phyloP scores from a whole-genome alignment of 1,140 invertebrate genomes.

The Sarcophaga peregrina region DNA sequence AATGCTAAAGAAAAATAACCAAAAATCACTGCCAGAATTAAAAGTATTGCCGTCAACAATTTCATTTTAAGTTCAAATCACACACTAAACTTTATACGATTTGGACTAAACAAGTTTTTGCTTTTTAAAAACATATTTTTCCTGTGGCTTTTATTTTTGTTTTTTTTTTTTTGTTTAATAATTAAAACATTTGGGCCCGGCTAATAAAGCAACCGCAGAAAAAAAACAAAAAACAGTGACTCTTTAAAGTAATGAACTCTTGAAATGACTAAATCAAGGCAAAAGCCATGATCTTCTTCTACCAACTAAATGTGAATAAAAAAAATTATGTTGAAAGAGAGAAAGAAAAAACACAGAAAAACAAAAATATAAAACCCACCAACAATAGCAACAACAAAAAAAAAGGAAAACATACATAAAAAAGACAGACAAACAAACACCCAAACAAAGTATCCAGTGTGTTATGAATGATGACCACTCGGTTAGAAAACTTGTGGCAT shows the following conservation, averaged over 20 bases:
- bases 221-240: neutral
- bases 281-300: neutral
- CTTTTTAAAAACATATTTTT: too few relatives aligned
- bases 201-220: too few relatives aligned
- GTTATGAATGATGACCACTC: constrained; percentile 11
- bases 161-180: neutral
- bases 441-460: neutral
- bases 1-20: too few relatives aligned
- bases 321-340: neutral
- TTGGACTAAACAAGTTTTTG: neutral
- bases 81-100: neutral
- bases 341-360: neutral
- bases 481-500: constrained; percentile 21
- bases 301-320: neutral
- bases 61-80: neutral
- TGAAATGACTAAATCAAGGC: constrained; percentile 10
- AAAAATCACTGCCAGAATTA: neutral
- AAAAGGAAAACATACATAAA: neutral
- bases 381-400: neutral
- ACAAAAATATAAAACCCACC: neutral
- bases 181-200: neutral
- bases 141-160: too few relatives aligned
- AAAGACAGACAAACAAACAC: neutral
- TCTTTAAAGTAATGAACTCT: constrained; percentile 6
- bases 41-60: too few relatives aligned